Base-by-base conservation (phyloP, 2,797 vertebrate species). In the Anguilla anguilla region DNA sequence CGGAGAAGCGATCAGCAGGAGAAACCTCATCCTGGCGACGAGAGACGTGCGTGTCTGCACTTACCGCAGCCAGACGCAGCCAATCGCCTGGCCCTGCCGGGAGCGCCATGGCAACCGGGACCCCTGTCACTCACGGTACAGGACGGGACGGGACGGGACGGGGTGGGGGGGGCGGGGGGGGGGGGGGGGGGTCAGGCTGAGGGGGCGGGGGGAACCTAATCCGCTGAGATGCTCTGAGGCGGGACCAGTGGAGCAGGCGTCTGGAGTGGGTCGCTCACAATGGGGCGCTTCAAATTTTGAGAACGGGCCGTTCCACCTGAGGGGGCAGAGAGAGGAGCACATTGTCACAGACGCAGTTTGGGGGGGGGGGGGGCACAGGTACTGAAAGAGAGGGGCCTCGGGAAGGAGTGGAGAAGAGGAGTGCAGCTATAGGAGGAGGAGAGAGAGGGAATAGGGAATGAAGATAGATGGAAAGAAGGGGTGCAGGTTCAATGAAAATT, bases 261-360 rank as follows among this genome's bases (percentile, higher is more conserved):
- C 67, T 67, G 87, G 86, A 77, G 67, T 15, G 85, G 51, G 55
- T 61, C 19, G 39, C 25, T 39, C 87, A 89, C 87, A 88, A 88
- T 86, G 87, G 85, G 83, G 82, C 69, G 84, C 22, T 88, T 89
- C 69, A 88, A 43, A 15, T 57, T 69, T 9, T 31, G 84, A n/a
- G 77, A 86, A 6, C 46, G 3, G 79, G 39, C 77, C 0, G 83
- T 90, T 88, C 87, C 89, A 90, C 69, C 83, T 82, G 82, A 88
- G 49, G 87, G 86, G 86, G 79, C 87, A 86, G 83, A 53, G 89
- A 90, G 87, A 88, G 86, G 55, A 46, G 46, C 7, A 51, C 53
- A 89, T 88, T 90, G 89, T 87, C 87, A 88, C 61, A 83, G 46
- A 22, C 43, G 51, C 25, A 57, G 57, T 19, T 55, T 25, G 46